Percentiles rank a stretch among this genome's conserved stretches.
These are phyloP conservation scores for Cassiopea xamachana DNA, from an alignment of 30 jellyfish, hydroid and myxozoan genomes.

Conservation along the genomic window DNA sequence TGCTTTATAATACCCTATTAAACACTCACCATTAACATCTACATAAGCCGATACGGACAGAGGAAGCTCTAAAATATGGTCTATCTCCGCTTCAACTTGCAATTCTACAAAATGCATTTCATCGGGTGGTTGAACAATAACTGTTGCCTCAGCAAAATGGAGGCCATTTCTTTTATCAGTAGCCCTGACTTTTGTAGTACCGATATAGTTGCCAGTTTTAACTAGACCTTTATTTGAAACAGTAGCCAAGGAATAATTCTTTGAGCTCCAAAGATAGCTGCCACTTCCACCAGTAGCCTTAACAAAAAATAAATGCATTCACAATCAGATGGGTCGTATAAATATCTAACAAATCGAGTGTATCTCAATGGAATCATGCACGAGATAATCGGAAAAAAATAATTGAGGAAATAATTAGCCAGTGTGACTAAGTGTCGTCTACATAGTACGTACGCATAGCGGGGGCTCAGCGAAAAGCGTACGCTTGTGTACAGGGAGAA, in stretches of 20 bases:
- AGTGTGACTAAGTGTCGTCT: too few species aligned
- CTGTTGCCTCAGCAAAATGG: slow-evolving; percentile 78
- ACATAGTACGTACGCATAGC: too few species aligned
- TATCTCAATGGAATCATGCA: too few species aligned
- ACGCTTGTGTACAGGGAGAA: too few species aligned
- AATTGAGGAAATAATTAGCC: too few species aligned
- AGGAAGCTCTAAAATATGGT: slow-evolving; percentile 70
- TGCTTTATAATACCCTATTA: neutral
- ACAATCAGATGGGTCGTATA: too few species aligned
- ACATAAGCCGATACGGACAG: slow-evolving; percentile 80
- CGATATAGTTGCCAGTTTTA: slow-evolving; percentile 73
- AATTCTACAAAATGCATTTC: slow-evolving; percentile 75
- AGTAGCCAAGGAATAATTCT: slow-evolving; percentile 62
- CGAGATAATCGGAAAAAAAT: too few species aligned
- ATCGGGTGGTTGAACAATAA: slow-evolving; percentile 85
- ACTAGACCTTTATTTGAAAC: slow-evolving; percentile 86
- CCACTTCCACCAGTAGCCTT: slow-evolving; percentile 99
- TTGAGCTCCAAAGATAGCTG: slow-evolving; percentile 75
- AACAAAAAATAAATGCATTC: neutral
- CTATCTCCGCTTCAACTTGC: slow-evolving; percentile 93
- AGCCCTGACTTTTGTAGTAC: slow-evolving; percentile 71
- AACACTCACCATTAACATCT: slow-evolving; percentile 58
- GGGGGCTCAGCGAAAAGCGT: too few species aligned
- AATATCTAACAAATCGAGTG: too few species aligned
- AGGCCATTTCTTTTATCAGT: slow-evolving; percentile 73